A percentile compares a stretch with the other conserved stretches of the same genome.
These are phyloP conservation scores for Chironomus striatipennis DNA, from an alignment of 1,140 invertebrate species.

Conservation along the genomic window DNA sequence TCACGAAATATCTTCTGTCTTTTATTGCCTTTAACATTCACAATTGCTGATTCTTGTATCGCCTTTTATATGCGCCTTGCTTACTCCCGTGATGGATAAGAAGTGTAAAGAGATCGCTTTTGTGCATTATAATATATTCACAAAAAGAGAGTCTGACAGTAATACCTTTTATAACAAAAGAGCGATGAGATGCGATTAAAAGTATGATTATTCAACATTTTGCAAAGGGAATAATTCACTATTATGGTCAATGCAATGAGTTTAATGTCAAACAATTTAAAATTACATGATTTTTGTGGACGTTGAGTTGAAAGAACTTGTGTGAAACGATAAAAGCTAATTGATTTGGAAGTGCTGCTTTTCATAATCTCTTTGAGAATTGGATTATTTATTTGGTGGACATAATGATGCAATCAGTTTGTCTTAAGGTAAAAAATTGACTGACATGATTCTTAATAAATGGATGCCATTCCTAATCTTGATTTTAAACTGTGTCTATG, in stretches of 20 bases:
- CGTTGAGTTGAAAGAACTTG: background rate
- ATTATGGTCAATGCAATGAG: background rate
- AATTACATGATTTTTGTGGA: background rate
- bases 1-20: background rate
- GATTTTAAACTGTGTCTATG: no score
- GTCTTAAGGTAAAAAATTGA: no score
- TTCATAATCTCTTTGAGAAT: background rate
- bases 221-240: background rate
- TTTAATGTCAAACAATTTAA: background rate
- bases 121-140: background rate
- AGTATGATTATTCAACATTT: constrained; percentile 18
- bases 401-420: no score
- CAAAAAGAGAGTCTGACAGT: background rate
- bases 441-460: no score
- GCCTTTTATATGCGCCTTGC: background rate
- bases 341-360: background rate
- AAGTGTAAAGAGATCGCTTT: no score
- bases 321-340: background rate
- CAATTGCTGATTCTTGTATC: background rate
- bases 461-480: no score
- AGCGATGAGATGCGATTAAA: constrained; percentile 19
- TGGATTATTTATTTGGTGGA: background rate
- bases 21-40: background rate
- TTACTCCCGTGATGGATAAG: no score
- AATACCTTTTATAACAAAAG: constrained; percentile 4